Conservation (phyloP, 2,888 invertebrate species). For the Cantharis nigra region DNA sequence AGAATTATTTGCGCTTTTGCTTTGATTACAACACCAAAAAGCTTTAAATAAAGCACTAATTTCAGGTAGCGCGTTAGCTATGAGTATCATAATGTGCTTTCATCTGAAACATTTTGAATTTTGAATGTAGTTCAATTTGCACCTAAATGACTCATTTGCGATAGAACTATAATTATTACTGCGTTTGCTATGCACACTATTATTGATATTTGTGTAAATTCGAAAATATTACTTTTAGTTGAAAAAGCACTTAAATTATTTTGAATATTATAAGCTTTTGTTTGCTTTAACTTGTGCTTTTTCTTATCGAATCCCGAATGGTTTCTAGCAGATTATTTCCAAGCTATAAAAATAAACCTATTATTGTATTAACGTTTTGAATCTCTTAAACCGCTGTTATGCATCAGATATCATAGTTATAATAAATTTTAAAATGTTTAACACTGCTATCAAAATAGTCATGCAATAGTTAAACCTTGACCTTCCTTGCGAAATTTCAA, state of each 20-base stretch:
- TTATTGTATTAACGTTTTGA: not conserved
- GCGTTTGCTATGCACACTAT: not conserved
- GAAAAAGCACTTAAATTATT: not conserved
- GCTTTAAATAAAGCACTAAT: not conserved
- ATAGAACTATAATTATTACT: not conserved
- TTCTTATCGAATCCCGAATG: not conserved
- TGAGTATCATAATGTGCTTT: not conserved
- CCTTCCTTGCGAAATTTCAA: not conserved
- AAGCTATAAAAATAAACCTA: not conserved
- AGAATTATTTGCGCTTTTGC: not conserved
- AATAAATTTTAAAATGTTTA: slow-evolving; percentile 4
- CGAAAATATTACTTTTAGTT: not conserved
- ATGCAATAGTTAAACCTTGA: slow-evolving; percentile 5
- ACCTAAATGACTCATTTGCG: not conserved
- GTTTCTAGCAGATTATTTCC: not conserved
- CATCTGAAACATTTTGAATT: not conserved
- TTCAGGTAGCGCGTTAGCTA: not conserved
- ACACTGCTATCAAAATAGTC: slow-evolving; percentile 6
- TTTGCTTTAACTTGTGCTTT: not conserved
- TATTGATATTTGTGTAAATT: not conserved
- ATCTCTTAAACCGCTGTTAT: not conserved
- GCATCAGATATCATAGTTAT: not conserved
- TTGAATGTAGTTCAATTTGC: not conserved
- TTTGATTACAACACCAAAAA: not conserved
- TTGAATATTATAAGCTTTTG: not conserved